Evolutionary conservation across 2,888 invertebrate species (phyloP), one percentile per base, ranked within the genome.

Genomic region (Prosopocoilus inquinatus): DNA sequence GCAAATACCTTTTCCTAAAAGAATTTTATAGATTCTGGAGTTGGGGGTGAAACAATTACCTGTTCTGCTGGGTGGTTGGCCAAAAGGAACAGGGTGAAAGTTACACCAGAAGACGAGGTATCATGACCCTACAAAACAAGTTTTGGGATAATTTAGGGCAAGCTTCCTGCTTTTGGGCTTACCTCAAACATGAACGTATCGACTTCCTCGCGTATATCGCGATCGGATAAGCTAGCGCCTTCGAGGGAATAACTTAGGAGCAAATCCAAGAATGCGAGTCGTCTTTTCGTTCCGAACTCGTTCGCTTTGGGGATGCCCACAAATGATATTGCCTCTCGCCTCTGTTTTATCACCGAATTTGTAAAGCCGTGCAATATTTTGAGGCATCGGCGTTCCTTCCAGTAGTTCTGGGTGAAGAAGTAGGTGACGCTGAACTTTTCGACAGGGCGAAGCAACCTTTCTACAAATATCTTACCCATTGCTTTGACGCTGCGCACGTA

Each of bases 111-210:
- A 1, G 80, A 69, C 20, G 79, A 80, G 1, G 81, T 81, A 58
- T 81, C 79, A 57, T 80, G 78, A 0, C 79, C 80, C 80, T 80
- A 48, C 57, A 71, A 67, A 9, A n/a, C n/a, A 9, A n/a, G 39
- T 1, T 11, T 13, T 3, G 12, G 38, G 4, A n/a, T 8, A 38
- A 38, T 12, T 12, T 38, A 1, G 20, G 20, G 20, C 4, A 38
- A 38, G 12, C 38, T 12, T 38, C 9, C 13, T 8, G 7, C 38
- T 12, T 38, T 38, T 38, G 15, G 35, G 66, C 70, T 73, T 70
- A 85, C 86, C 72, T 84, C 88, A 72, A 89, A 89, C 84, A 89
- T 85, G 63, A 89, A 88, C 0, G 89, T 89, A 61, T 88, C 85
- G 0, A 88, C 86, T 76, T 89, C 87, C 69, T 88, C 85, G 51